Evolutionary conservation across 2,113 vertebrate species (phyloP), one percentile per base, ranked within the genome.

Genomic region (Phylloscopus trochiloides): DNA sequence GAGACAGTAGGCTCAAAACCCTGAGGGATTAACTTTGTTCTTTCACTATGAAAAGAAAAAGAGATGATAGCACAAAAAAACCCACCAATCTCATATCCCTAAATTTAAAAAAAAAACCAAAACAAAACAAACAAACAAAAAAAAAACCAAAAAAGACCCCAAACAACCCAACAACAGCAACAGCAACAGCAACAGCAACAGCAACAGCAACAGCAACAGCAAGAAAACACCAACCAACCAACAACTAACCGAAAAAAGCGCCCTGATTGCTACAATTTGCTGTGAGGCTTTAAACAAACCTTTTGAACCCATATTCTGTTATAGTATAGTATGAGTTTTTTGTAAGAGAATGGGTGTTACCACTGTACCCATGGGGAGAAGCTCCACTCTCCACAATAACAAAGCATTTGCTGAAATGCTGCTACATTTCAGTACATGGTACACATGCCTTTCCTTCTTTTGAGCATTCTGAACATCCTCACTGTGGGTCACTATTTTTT

Each of bases 41-140:
- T 73, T 81, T 75, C 17, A 48, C 28, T n/a, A 24, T 8, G 12
- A 55, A 76, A 58, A 55, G 10, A 65, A 59, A 45, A 45, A 47
- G 1, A 57, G 43, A 19, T 40, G 38, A 11, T 4, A 2, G 6
- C 38, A 19, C 38, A 14, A 21, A 54, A 20, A 18, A 10, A 1
- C 2, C 31, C 43, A 52, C 3, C 4, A 19, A 12, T 6, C 38
- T 9, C 38, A 68, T 14, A 24, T 5, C 2, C 10, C 2, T 52
- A 38, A 50, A 68, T 34, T 48, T 4, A 24, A 66, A 29, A 18
- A 36, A 47, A n/a, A 48, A 55, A 51, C 19, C 12, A 32, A 55
- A 50, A 25, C 10, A 20, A 11, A 19, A 5, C 34, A 3, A 42
- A 1, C 20, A 31, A 67, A 28, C 4, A 5, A 40, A 12, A 13